These are phyloP conservation scores for Daboia siamensis DNA, from an alignment of 2,113 vertebrate species.

Conservation along the genomic window DNA sequence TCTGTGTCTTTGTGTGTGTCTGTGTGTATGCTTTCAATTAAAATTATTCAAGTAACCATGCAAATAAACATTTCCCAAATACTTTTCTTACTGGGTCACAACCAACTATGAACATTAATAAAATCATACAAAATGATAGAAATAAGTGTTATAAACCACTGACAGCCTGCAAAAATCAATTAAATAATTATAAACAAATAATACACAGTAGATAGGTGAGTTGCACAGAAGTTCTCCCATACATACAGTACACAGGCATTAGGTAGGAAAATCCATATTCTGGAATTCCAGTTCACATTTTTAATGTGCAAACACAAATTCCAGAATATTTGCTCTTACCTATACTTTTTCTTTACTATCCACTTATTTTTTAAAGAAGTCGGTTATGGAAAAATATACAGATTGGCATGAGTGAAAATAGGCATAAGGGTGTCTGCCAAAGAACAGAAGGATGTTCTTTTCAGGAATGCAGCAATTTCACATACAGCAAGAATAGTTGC, in stretches of 20 bases:
- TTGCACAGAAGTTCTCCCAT: slow-evolving; percentile 1
- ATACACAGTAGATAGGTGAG: neutral
- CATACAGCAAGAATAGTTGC: neutral
- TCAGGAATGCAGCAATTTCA: slow-evolving; percentile 3
- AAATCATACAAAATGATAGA: slow-evolving; percentile 2
- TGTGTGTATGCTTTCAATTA: neutral
- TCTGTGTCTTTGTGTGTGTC: neutral
- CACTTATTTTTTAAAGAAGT: neutral
- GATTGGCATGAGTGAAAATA: neutral
- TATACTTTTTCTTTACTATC: neutral
- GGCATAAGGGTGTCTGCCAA: slow-evolving; percentile 9
- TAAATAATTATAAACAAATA: slow-evolving; percentile 6
- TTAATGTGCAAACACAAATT: neutral
- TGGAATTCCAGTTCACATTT: neutral
- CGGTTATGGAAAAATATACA: neutral
- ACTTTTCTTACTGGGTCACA: slow-evolving; percentile 9
- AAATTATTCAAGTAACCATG: neutral
- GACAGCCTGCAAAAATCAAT: slow-evolving; percentile 8
- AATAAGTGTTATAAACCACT: neutral
- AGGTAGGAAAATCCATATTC: neutral
- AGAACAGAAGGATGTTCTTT: neutral
- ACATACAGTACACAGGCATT: neutral
- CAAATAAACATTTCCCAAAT: slow-evolving; percentile 13
- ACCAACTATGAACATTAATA: neutral
- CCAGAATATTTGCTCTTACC: neutral